phyloP scores from a whole-genome alignment of 2,113 vertebrate species.

The Actenoides hombroni region DNA sequence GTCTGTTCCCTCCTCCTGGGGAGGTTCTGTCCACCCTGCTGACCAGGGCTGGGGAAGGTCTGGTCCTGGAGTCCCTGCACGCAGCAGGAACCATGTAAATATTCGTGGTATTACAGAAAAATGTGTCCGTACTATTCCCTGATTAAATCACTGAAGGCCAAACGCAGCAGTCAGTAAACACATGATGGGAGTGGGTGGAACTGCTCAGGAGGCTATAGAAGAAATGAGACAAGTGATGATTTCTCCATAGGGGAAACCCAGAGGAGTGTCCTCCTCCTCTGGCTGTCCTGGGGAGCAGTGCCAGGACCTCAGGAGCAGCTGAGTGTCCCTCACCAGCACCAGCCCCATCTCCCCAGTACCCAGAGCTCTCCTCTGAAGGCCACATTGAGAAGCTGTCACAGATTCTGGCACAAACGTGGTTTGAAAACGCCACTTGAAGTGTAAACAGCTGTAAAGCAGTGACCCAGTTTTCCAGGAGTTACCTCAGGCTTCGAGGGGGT shows the following conservation, averaged over 20 bases:
- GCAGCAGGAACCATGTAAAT: not conserved
- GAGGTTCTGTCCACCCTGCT: not conserved
- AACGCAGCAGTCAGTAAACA: not conserved
- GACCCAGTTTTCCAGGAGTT: not conserved
- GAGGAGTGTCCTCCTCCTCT: not conserved
- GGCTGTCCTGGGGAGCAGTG: not conserved
- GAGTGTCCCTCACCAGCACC: not conserved
- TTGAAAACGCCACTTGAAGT: not conserved
- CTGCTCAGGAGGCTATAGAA: not conserved
- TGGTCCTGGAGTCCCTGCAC: fast-evolving
- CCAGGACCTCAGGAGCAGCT: not conserved
- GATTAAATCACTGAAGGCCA: not conserved
- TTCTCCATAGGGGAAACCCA: not conserved
- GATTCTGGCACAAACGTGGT: not conserved
- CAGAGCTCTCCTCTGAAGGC: not conserved
- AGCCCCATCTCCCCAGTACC: not conserved
- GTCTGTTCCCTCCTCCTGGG: not conserved
- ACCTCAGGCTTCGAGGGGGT: not conserved
- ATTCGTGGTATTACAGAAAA: not conserved
- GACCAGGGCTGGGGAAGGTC: fast-evolving
- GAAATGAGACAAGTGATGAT: not conserved
- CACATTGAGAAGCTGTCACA: not conserved
- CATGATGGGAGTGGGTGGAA: constrained; percentile 5
- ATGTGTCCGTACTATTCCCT: not conserved
- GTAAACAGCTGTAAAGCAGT: not conserved